These are phyloP conservation scores for Cliona cf. orientalis DNA, from an alignment of 37 sponge, comb jelly and placozoan species.

Conservation along the genomic window DNA sequence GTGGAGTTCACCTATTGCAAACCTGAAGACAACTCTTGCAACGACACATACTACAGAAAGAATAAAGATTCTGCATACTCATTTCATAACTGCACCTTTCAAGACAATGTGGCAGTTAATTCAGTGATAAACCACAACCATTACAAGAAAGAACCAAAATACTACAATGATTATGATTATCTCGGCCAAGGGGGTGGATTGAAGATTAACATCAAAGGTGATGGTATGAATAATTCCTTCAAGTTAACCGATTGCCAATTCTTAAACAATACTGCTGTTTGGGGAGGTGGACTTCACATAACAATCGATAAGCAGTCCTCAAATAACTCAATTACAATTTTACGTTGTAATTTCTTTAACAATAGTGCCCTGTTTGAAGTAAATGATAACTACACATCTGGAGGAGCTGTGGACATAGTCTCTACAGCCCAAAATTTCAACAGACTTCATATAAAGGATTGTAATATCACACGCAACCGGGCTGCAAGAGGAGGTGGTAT, in stretches of 20 bases:
- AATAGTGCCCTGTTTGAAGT: neutral
- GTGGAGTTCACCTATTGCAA: neutral
- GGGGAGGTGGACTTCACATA: constrained; percentile 1
- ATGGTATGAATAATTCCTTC: neutral
- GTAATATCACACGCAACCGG: neutral
- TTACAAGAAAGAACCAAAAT: too few species aligned
- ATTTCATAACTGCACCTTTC: neutral
- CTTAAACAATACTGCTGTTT: constrained; percentile 1
- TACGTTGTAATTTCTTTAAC: neutral
- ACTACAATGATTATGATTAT: neutral
- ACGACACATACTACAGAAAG: neutral
- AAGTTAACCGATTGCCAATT: neutral
- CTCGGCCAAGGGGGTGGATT: constrained; percentile 3
- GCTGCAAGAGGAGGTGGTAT: neutral
- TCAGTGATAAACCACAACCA: neutral
- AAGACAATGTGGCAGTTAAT: neutral
- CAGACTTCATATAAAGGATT: too few species aligned
- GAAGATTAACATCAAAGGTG: neutral
- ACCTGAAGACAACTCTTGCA: neutral
- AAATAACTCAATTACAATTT: neutral
- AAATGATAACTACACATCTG: neutral
- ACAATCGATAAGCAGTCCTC: neutral
- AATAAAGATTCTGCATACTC: neutral
- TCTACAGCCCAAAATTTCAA: neutral
- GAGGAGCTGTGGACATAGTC: neutral